These are phyloP conservation scores for Pluvialis apricaria DNA, from an alignment of 2,113 vertebrate species.

Conservation along the genomic window DNA sequence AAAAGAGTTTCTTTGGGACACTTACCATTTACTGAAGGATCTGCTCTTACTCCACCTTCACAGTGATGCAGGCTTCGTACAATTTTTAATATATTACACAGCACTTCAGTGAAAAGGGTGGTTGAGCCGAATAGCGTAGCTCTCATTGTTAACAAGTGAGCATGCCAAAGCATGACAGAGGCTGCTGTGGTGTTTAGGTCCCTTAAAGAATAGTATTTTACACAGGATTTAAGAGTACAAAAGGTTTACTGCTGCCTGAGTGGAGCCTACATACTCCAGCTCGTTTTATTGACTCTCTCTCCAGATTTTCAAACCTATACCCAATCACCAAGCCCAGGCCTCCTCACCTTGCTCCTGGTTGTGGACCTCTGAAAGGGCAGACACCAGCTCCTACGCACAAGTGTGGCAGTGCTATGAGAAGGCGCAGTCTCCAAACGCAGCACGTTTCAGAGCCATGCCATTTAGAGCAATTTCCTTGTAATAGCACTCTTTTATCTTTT, in stretches of 20 bases:
- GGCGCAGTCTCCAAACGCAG: fast-evolving
- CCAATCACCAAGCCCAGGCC: not conserved
- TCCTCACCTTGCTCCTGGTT: not conserved
- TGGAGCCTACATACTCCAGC: not conserved
- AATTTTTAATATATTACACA: not conserved
- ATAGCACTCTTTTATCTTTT: not conserved
- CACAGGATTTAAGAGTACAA: not conserved
- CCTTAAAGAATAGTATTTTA: not conserved
- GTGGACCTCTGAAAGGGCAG: not conserved
- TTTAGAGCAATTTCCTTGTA: not conserved
- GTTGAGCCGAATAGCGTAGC: not conserved
- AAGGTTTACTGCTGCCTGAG: not conserved
- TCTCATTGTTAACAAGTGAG: not conserved
- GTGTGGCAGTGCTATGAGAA: not conserved
- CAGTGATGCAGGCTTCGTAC: not conserved
- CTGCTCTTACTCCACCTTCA: not conserved
- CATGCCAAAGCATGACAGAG: not conserved
- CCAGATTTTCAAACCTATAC: not conserved
- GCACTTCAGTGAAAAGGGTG: not conserved
- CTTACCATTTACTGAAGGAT: not conserved
- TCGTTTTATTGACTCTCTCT: not conserved
- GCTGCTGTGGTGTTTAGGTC: not conserved
- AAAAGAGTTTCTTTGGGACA: constrained; percentile 30
- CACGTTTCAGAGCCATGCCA: not conserved
- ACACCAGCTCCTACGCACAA: not conserved